Evolutionary conservation across 2,797 vertebrate genomes (phyloP).

Genomic region (Astyanax mexicanus): DNA sequence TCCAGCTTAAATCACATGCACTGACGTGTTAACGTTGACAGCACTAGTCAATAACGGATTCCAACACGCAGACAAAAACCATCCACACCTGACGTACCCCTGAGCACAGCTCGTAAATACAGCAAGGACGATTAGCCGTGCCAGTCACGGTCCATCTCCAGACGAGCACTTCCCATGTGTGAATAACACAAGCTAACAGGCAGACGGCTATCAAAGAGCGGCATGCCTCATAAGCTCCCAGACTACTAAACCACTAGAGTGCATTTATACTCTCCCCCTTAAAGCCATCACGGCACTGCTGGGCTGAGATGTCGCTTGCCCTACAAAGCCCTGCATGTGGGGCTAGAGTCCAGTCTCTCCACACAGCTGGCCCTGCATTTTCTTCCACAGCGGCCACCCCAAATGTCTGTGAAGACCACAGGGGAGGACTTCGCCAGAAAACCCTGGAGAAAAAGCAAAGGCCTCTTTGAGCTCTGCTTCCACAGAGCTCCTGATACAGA

Average conservation of each 20-base stretch:
- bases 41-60: constrained; percentile 16
- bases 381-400: background rate
- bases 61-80: background rate
- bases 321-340: background rate
- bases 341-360: background rate
- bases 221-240: constrained; percentile 8
- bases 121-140: background rate
- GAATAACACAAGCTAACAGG: background rate
- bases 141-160: background rate
- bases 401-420: background rate
- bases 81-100: background rate
- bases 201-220: constrained; percentile 1
- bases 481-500: background rate
- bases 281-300: constrained; percentile 2
- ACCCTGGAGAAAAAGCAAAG: constrained; percentile 18
- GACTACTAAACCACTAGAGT: constrained; percentile 30
- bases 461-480: background rate
- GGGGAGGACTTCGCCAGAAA: background rate
- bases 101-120: background rate
- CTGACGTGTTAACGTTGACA: too few relatives aligned
- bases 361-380: constrained; percentile 12
- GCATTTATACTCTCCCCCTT: constrained; percentile 22
- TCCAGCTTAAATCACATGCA: too few relatives aligned
- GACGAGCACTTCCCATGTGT: background rate
- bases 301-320: background rate